Conservation (phyloP, 1,140 invertebrate species). For the Drosophila nigrodunni region DNA sequence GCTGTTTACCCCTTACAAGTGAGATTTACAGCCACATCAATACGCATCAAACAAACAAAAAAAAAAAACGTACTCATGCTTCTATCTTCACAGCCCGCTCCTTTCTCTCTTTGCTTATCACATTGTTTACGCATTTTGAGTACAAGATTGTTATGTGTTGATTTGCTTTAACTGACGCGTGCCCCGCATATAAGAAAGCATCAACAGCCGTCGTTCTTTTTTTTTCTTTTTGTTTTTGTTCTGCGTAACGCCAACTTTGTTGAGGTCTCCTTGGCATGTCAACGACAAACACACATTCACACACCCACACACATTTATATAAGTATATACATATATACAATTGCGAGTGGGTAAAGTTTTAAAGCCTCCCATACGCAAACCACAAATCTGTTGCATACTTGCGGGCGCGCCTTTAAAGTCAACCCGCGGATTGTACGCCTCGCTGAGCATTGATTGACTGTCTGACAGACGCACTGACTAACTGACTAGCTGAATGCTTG, state of each 20-base stretch:
- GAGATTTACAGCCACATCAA: slow-evolving; percentile 78
- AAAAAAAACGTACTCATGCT: background rate
- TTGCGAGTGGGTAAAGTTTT: slow-evolving; percentile 51
- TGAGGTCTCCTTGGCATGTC: slow-evolving; percentile 61
- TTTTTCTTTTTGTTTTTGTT: slow-evolving; percentile 59
- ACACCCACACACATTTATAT: slow-evolving; percentile 23
- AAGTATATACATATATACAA: background rate
- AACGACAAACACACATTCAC: slow-evolving; percentile 48
- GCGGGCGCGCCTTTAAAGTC: slow-evolving; percentile 73
- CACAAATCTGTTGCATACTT: slow-evolving; percentile 81
- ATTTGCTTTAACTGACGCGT: slow-evolving; percentile 80
- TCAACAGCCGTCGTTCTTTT: slow-evolving; percentile 40
- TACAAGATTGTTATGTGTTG: slow-evolving; percentile 83
- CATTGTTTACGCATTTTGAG: slow-evolving; percentile 83
- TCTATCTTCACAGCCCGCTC: background rate
- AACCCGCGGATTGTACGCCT: slow-evolving; percentile 43
- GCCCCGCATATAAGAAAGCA: slow-evolving; percentile 76
- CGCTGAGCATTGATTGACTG: slow-evolving; percentile 69
- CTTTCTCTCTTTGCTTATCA: slow-evolving; percentile 66
- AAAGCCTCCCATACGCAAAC: slow-evolving; percentile 45
- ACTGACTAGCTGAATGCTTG: slow-evolving; percentile 2
- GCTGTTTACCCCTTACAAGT: slow-evolving; percentile 65
- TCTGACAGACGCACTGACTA: slow-evolving; percentile 13
- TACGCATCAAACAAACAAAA: slow-evolving; percentile 60
- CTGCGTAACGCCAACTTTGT: slow-evolving; percentile 59